Evolutionary conservation across 2,888 invertebrate genomes (phyloP), one percentile per base, ranked within the genome.

Genomic region (Alcis repandata): DNA sequence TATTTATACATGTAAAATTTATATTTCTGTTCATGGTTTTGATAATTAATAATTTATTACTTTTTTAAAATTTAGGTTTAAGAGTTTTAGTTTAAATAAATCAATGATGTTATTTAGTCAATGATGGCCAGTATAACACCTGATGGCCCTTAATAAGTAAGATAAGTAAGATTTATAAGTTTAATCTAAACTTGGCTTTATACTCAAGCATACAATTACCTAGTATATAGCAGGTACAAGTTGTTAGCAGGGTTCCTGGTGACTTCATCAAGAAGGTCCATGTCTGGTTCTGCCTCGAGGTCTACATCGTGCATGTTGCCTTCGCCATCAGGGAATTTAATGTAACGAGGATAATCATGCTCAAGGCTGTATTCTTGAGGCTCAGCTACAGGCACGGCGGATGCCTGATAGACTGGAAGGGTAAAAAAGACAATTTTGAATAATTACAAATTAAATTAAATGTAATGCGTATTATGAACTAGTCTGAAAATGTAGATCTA

Each of bases 181-280:
- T 43, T 43, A 2, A 19, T 43, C 41, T 8, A 36, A 10, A 36
- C 19, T 43, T 2, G 17, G 9, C 6, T 17, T 17, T 8, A 20
- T 27, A 48, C 3, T 1, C 9, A 36, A 58, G 8, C 22, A 43
- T 43, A 2, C 0, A 43, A 9, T 59, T 74, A 84, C 87, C 87
- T 82, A 3, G 87, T 88, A 38, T 67, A 87, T 3, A 88, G 67
- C 10, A 79, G 65, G 65, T 85, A 88, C 1, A 54, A 8, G 53
- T 84, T 87, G 46, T 80, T 78, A 1, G 67, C 74, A 6, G 83
- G 79, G 32, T 84, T 79, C 49, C 78, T 82, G 4, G 57, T 51
- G 4, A 83, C 57, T 38, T 81, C 79, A 0, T 79, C 67, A 1
- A 85, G 52, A 0, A 81, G 45, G n/a, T 76, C 75, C 63, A 61